Percentiles rank a stretch among this genome's conserved stretches.
Conservation (phyloP, 2,113 vertebrate species). For the Notothenia rossii region DNA sequence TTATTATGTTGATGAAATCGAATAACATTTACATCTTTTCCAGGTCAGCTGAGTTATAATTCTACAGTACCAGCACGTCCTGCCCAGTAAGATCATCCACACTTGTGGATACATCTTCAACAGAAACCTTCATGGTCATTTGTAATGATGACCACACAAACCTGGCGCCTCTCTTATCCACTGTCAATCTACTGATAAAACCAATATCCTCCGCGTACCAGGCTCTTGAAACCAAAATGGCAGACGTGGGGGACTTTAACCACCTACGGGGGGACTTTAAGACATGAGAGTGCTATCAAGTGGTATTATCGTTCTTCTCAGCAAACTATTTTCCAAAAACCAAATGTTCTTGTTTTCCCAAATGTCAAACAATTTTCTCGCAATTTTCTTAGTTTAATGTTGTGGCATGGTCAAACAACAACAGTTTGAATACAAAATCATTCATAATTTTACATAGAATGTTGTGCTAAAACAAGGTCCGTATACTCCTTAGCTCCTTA, state of each 20-base stretch:
- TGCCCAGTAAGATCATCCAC: conserved; percentile 12
- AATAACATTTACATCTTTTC: conserved; percentile 53
- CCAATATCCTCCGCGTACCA: not conserved
- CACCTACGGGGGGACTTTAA: too few relatives aligned
- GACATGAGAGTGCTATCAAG: not conserved
- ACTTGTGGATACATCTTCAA: conserved; percentile 6
- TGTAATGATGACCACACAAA: conserved; percentile 13
- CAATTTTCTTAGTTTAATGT: not conserved
- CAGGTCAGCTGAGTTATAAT: conserved; percentile 35
- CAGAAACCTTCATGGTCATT: not conserved
- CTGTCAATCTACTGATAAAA: not conserved
- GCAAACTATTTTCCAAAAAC: not conserved
- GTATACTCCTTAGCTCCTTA: not conserved
- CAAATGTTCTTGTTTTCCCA: not conserved
- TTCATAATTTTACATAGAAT: not conserved
- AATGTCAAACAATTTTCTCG: not conserved
- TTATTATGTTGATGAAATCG: conserved; percentile 58
- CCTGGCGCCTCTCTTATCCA: not conserved
- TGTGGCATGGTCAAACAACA: not conserved
- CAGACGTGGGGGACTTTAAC: too few relatives aligned
- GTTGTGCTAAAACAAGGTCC: conserved; percentile 7
- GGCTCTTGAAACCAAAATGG: too few relatives aligned
- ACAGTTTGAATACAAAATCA: not conserved
- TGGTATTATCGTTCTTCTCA: not conserved
- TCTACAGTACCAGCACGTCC: conserved; percentile 15